These are phyloP conservation scores for Lota lota DNA, from an alignment of 2,113 vertebrate species.

Conservation along the genomic window DNA sequence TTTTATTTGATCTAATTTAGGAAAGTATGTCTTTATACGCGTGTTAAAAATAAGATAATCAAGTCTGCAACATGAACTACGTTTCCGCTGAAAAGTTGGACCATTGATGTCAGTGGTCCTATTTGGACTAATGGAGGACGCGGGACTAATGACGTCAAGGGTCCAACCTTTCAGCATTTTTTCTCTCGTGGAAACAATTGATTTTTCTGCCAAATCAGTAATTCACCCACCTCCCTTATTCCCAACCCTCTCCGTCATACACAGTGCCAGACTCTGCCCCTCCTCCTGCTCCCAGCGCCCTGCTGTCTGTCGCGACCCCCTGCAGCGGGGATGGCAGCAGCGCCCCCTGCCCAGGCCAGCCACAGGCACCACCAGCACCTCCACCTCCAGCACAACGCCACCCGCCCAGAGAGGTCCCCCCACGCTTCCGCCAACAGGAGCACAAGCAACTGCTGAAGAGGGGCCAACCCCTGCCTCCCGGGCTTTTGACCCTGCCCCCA, in stretches of 20 bases:
- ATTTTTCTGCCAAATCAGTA: no score
- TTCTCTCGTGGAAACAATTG: no score
- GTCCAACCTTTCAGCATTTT: no score
- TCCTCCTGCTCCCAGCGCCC: conserved; percentile 85
- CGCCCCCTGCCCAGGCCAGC: conserved; percentile 63
- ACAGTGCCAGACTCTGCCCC: conserved; percentile 94
- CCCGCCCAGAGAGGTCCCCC: conserved; percentile 94
- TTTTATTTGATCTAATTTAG: no score
- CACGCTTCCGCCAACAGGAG: conserved; percentile 97
- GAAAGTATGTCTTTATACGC: no score
- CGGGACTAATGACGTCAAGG: no score
- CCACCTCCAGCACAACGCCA: conserved; percentile 83
- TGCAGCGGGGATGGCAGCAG: conserved; percentile 95
- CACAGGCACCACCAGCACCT: conserved; percentile 55
- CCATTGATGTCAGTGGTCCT: no score
- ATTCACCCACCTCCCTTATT: conserved; percentile 15
- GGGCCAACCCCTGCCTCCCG: conserved; percentile 89
- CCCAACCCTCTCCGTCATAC: conserved; percentile 30
- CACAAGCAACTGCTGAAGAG: conserved; percentile 98
- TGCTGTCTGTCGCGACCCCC: conserved; percentile 82
- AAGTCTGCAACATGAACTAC: no score
- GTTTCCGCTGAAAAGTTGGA: no score
- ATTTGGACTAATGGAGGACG: no score
- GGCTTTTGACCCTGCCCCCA: conserved; percentile 72
- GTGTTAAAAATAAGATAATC: no score